Evolutionary conservation across 2,797 vertebrate genomes (phyloP).

Genomic region (Meda fulgida): DNA sequence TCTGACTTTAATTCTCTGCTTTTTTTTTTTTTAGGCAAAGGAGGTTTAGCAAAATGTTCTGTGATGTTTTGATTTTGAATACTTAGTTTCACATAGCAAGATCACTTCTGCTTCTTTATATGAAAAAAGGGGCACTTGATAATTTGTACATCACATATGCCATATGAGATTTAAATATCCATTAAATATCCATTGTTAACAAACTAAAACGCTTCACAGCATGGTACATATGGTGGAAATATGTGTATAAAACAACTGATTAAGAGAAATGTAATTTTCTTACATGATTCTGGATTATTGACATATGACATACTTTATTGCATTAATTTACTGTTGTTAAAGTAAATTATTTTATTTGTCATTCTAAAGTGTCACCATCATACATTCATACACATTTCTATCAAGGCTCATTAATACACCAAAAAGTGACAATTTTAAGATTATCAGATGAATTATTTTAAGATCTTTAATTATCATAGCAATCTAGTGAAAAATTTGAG

Average conservation of each 20-base stretch:
- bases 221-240: not conserved
- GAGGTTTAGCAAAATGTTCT: slow-evolving; percentile 9
- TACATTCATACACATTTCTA: not conserved
- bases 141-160: not conserved
- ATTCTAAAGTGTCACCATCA: not conserved
- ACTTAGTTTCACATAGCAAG: not conserved
- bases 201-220: not conserved
- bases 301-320: not conserved
- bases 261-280: not conserved
- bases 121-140: not conserved
- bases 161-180: not conserved
- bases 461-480: no score
- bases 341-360: not conserved
- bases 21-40: not conserved
- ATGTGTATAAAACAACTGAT: not conserved
- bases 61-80: slow-evolving; percentile 5
- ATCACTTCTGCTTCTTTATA: not conserved
- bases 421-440: not conserved
- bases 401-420: not conserved
- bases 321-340: not conserved
- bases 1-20: not conserved
- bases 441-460: not conserved
- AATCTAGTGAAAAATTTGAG: not conserved
- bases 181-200: not conserved
- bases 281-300: not conserved